Base-by-base conservation (phyloP, 2,113 vertebrate species). In the Lophotis ruficrista region DNA sequence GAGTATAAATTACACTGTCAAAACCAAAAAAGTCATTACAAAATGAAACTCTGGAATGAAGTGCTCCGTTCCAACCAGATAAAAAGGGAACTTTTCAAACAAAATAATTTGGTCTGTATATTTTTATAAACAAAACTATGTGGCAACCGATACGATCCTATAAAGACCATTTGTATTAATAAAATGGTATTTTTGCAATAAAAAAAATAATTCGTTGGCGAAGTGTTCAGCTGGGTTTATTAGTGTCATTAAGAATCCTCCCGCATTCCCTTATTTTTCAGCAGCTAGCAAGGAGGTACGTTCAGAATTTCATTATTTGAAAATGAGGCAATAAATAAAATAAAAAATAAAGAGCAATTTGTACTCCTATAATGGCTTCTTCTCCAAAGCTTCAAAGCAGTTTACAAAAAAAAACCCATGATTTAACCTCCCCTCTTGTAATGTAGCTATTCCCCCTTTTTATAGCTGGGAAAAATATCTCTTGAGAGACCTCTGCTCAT, bases 311-410 rank as follows among this genome's bases (percentile, higher is more conserved):
- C 95, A 96, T 97, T 96, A 96, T 91, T 94, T 83, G 93, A 95
- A 95, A 96, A 96, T 93, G 93, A 94, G 80, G 92, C 72, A 90
- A 93, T 95, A 96, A 94, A 96, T 95, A 96, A 95, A 95, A 87
- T 60, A 64, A 87, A 95, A 97, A 93, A 88, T 93, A 95, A 96
- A 96, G 88, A 95, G 90, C 90, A 86, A 94, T 96, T 96, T 96
- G 92, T 92, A 92, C 85, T 88, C 60, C 71, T 77, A 31, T 95
- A 96, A 95, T 81, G 86, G 93, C 57, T 96, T 93, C 83, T 53
- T 79, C 83, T 95, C 83, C 92, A 92, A 78, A 88, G 87, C 94
- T 95, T 83, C 75, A 72, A 68, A 93, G 88, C 61, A 37, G 72
- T 90, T 93, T 57, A 83, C 71, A 85, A 82, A 94, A 83, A 93